Percentiles rank a stretch among this genome's conserved stretches.
phyloP scores from a whole-genome alignment of 2,113 vertebrate genomes.

The Cranoglanis bouderius region DNA sequence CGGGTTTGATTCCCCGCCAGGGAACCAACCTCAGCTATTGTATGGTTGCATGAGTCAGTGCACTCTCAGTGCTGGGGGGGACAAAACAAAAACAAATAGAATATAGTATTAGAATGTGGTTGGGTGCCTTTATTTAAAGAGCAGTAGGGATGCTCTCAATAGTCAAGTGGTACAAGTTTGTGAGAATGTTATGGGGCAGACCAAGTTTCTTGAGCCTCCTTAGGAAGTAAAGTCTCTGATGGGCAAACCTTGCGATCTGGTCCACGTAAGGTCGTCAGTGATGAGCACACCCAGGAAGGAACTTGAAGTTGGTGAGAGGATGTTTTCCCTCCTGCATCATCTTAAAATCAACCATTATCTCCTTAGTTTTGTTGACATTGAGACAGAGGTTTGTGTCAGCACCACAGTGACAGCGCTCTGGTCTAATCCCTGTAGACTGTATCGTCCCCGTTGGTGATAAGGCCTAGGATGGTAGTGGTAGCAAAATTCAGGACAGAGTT shows the following conservation, averaged over 20 bases:
- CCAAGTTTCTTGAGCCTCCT: not conserved
- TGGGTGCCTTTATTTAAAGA: not conserved
- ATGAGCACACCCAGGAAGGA: not conserved
- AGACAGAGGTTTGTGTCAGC: not conserved
- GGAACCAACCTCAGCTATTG: too few species aligned
- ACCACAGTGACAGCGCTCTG: not conserved
- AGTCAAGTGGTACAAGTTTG: not conserved
- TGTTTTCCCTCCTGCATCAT: not conserved
- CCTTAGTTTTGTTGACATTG: not conserved
- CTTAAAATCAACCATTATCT: not conserved
- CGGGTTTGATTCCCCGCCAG: too few species aligned
- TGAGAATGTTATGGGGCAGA: not conserved
- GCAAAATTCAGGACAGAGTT: not conserved
- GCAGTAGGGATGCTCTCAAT: not conserved
- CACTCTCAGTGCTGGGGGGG: too few species aligned
- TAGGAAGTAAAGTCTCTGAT: not conserved
- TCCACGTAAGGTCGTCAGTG: not conserved
- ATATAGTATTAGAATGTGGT: not conserved
- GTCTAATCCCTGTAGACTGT: not conserved
- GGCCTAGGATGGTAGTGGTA: not conserved
- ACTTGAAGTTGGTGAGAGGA: not conserved
- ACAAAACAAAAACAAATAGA: too few species aligned
- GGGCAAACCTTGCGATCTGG: not conserved
- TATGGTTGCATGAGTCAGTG: too few species aligned
- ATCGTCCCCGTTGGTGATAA: not conserved